Percentiles rank a stretch among this genome's conserved stretches.
Evolutionary conservation across 2,113 vertebrate genomes (phyloP).

Genomic region (Tupaia tana): DNA sequence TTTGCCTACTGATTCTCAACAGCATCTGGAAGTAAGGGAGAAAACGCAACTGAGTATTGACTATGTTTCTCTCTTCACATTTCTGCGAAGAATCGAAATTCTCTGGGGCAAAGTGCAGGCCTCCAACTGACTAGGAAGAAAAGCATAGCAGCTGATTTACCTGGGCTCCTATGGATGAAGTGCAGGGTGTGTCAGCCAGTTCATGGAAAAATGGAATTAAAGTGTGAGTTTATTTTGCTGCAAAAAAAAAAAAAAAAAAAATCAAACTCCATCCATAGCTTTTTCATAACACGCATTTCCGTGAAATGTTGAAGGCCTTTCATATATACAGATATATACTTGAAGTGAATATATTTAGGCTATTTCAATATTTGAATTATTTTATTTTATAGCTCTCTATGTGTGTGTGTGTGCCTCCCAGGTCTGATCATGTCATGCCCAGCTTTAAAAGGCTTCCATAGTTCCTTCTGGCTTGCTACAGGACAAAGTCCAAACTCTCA

Average conservation of each 20-base stretch:
- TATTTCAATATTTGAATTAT: conserved; percentile 31
- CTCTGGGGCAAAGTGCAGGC: neutral
- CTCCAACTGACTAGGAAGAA: neutral
- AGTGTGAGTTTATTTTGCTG: too few relatives aligned
- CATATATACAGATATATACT: neutral
- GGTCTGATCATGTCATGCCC: neutral
- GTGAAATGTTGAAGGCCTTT: too few relatives aligned
- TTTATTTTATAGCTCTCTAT: neutral
- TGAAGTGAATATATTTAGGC: neutral
- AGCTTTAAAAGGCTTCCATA: conserved; percentile 17
- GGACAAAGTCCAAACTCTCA: neutral
- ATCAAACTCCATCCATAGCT: too few relatives aligned
- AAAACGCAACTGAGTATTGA: neutral
- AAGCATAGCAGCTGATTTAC: neutral
- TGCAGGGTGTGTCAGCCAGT: neutral
- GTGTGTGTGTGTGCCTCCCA: neutral
- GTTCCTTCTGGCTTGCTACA: neutral
- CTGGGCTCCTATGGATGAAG: neutral
- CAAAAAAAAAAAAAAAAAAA: too few relatives aligned
- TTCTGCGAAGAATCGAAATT: neutral
- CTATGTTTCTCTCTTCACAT: neutral
- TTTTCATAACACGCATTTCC: too few relatives aligned
- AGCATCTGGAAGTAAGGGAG: neutral
- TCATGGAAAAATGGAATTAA: too few relatives aligned
- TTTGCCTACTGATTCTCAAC: neutral